A percentile compares a stretch with the other conserved stretches of the same genome.
phyloP scores from a whole-genome alignment of 2,797 vertebrate genomes.

The Pseudochirops corinnae region DNA sequence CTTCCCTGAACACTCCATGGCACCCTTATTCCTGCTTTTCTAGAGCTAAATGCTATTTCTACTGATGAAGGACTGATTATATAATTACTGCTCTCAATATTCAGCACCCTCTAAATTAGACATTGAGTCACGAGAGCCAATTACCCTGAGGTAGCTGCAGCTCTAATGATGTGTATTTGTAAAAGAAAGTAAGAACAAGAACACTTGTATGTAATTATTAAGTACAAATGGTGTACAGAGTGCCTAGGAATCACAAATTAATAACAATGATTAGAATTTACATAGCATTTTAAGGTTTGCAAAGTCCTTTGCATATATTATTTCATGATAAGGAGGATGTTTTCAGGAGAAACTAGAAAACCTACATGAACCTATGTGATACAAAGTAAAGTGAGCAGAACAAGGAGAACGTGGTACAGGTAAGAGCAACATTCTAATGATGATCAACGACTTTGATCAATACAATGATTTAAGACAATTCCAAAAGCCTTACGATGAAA shows the following conservation, averaged over 20 bases:
- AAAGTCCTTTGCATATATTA: too few relatives aligned
- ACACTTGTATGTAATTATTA: background rate
- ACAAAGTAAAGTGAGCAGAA: background rate
- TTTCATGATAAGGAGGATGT: too few relatives aligned
- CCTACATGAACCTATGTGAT: too few relatives aligned
- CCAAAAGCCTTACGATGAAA: background rate
- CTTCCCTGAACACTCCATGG: background rate
- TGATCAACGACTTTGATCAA: background rate
- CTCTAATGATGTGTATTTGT: background rate
- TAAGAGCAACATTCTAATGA: background rate
- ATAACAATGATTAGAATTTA: too few relatives aligned
- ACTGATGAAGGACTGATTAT: too few relatives aligned
- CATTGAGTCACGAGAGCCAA: background rate
- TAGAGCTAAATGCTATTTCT: background rate
- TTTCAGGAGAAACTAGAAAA: background rate
- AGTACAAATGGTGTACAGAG: background rate
- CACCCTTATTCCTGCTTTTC: background rate
- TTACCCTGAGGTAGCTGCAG: background rate
- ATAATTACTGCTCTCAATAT: background rate
- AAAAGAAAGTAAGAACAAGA: background rate
- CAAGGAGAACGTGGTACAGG: background rate
- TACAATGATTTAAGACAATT: background rate
- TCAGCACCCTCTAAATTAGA: background rate
- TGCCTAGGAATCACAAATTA: too few relatives aligned
- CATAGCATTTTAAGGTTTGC: too few relatives aligned